Percentiles rank a stretch among this genome's conserved stretches.
phyloP scores from a whole-genome alignment of 1,140 invertebrate species.

The Penaeus vannamei region DNA sequence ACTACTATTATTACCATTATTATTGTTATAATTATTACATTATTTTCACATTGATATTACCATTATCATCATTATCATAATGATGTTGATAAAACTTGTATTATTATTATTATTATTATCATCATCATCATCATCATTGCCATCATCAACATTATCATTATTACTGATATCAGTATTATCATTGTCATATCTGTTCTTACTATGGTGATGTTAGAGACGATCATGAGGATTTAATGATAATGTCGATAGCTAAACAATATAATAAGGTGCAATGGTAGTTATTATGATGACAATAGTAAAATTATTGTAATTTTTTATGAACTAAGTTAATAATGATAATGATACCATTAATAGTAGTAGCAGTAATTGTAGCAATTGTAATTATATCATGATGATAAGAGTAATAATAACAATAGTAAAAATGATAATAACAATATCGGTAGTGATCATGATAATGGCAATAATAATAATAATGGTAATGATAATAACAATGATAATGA shows the following conservation, averaged over 20 bases:
- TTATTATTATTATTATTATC: background rate
- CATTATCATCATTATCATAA: background rate
- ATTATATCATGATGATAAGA: too few relatives aligned
- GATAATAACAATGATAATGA: background rate
- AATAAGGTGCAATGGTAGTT: too few relatives aligned
- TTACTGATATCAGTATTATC: too few relatives aligned
- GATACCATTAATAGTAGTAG: background rate
- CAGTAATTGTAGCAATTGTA: too few relatives aligned
- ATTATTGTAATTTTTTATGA: background rate
- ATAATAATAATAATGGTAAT: background rate
- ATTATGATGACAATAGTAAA: background rate
- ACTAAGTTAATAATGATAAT: conserved; percentile 4
- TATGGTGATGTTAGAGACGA: too few relatives aligned
- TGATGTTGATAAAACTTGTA: background rate
- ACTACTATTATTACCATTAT: too few relatives aligned
- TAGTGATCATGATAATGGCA: background rate
- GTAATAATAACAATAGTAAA: background rate
- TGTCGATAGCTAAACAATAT: too few relatives aligned
- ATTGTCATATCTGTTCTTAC: too few relatives aligned
- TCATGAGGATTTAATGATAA: too few relatives aligned
- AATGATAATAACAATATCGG: background rate
- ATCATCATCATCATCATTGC: background rate
- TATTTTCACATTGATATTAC: background rate
- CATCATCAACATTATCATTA: background rate
- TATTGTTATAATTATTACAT: background rate